Evolutionary conservation across 2,888 invertebrate species (phyloP).

Genomic region (Pterobdella sp.): DNA sequence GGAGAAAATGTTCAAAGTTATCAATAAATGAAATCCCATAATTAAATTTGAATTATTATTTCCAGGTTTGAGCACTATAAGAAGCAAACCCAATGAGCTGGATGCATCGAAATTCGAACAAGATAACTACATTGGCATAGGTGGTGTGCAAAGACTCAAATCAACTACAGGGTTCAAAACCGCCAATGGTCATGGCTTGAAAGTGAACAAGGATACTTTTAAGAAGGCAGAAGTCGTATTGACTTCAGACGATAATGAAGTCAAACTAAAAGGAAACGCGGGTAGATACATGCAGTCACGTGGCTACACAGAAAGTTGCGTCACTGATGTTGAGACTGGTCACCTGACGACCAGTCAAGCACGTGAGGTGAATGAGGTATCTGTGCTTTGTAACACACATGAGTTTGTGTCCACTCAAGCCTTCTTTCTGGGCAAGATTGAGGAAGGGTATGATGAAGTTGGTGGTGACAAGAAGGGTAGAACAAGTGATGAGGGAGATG

Average conservation of each 20-base stretch:
- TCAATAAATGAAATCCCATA: too few species aligned
- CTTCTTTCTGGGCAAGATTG: neutral
- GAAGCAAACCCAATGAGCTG: too few species aligned
- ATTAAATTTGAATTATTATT: too few species aligned
- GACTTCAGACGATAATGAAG: too few species aligned
- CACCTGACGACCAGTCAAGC: neutral
- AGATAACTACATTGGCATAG: neutral
- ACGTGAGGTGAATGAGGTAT: neutral
- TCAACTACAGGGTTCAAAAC: neutral
- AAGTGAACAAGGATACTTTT: too few species aligned
- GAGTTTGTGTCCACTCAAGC: neutral
- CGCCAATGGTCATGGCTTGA: neutral
- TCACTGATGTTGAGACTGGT: neutral
- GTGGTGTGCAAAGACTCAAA: neutral
- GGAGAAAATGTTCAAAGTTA: too few species aligned
- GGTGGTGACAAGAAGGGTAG: neutral
- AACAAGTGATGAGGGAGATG: neutral
- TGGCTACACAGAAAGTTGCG: too few species aligned
- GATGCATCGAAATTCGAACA: too few species aligned
- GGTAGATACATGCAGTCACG: neutral
- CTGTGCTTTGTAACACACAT: neutral
- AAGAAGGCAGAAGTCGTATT: too few species aligned
- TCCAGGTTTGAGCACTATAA: too few species aligned
- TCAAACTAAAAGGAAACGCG: too few species aligned
- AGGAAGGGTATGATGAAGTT: neutral